phyloP scores from a whole-genome alignment of 2,888 invertebrate genomes.

The Tetanocera ferruginea region DNA sequence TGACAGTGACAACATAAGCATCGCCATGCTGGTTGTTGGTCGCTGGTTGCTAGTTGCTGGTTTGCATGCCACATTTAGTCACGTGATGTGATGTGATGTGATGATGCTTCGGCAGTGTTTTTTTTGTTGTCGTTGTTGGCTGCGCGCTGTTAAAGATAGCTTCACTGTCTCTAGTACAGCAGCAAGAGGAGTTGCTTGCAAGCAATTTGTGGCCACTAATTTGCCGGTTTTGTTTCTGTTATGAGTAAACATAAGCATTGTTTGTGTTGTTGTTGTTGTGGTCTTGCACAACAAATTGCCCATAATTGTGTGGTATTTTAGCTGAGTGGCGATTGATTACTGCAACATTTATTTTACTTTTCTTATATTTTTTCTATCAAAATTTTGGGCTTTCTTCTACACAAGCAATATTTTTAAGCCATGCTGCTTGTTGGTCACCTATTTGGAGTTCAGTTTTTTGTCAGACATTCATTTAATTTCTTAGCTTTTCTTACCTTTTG shows the following conservation, averaged over 20 bases:
- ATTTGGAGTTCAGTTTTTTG: too few species aligned
- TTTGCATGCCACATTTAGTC: slow-evolving; percentile 7
- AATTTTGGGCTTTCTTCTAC: too few species aligned
- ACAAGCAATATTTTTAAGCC: too few species aligned
- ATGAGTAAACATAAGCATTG: neutral
- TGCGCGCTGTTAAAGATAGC: neutral
- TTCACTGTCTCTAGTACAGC: neutral
- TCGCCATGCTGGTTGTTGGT: neutral
- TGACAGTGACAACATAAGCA: slow-evolving; percentile 24
- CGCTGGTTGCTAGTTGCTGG: neutral
- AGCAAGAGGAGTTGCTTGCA: neutral
- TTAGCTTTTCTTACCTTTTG: too few species aligned
- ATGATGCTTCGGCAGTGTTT: too few species aligned
- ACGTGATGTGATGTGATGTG: neutral
- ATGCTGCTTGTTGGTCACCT: too few species aligned
- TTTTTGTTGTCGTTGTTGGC: neutral
- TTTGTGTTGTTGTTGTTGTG: slow-evolving; percentile 3
- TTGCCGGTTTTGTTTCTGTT: neutral
- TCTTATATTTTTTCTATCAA: too few species aligned
- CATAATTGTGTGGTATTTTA: too few species aligned
- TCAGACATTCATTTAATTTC: too few species aligned
- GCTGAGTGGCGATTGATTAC: too few species aligned
- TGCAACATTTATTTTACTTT: too few species aligned
- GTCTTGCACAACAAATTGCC: neutral
- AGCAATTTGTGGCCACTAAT: slow-evolving; percentile 10